A percentile compares a stretch with the other conserved stretches of the same genome.
phyloP scores from a whole-genome alignment of 1,140 invertebrate genomes.

The Onthophagus taurus region DNA sequence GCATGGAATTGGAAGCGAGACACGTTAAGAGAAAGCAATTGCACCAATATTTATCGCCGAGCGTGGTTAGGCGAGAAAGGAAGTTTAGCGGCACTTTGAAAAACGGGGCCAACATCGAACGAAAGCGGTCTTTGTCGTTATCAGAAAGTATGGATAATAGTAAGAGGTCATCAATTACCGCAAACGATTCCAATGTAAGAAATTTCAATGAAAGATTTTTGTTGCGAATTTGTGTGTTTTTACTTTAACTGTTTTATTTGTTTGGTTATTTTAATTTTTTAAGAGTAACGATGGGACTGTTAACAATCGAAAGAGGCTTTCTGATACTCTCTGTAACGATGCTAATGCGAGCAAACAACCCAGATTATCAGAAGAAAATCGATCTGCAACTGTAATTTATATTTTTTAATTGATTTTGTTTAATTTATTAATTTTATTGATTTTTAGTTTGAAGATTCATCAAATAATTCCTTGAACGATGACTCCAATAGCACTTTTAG shows the following conservation, averaged over 20 bases:
- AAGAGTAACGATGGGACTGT: background rate
- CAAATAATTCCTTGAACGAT: slow-evolving; percentile 33
- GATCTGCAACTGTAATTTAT: slow-evolving; percentile 21
- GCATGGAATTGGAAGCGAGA: slow-evolving; percentile 80
- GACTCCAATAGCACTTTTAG: slow-evolving; percentile 34
- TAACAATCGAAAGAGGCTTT: slow-evolving; percentile 4
- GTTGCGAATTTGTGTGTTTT: no score
- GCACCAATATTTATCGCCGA: slow-evolving; percentile 59
- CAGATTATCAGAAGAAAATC: slow-evolving; percentile 28
- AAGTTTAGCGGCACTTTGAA: slow-evolving; percentile 41
- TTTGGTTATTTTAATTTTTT: background rate
- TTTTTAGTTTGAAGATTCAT: slow-evolving; percentile 35
- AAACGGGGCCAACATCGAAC: slow-evolving; percentile 16
- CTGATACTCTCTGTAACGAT: slow-evolving; percentile 14
- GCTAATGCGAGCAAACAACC: slow-evolving; percentile 25
- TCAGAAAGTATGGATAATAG: slow-evolving; percentile 16
- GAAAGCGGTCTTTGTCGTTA: slow-evolving; percentile 21
- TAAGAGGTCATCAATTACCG: slow-evolving; percentile 24
- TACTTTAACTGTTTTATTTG: background rate
- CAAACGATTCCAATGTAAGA: slow-evolving; percentile 5
- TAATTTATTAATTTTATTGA: no score
- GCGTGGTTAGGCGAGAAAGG: slow-evolving; percentile 58
- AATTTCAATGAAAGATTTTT: background rate
- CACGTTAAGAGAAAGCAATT: slow-evolving; percentile 67
- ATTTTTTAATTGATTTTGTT: no score